These are phyloP conservation scores for Spheniscus mendiculus DNA, from an alignment of 2,113 vertebrate species.

Conservation along the genomic window DNA sequence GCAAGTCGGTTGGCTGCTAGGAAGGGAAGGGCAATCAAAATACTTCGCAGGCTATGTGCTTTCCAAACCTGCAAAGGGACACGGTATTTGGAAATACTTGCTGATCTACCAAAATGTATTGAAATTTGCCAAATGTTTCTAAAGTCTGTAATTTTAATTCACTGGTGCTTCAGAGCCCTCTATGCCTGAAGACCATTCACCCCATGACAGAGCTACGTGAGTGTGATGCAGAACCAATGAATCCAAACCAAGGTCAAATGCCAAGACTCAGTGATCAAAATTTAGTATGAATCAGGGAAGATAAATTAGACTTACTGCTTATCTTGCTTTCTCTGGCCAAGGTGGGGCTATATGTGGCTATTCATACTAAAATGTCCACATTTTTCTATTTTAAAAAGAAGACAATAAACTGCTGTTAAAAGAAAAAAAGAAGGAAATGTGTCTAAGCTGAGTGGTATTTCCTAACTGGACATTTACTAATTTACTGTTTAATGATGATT, in stretches of 20 bases:
- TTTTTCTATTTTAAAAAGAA: neutral
- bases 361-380: neutral
- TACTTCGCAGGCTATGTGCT: neutral
- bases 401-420: neutral
- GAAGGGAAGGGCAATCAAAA: neutral
- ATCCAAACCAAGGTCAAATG: neutral
- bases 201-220: neutral
- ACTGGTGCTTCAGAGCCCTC: neutral
- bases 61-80: neutral
- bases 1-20: accelerated
- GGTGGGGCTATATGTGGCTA: neutral
- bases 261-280: neutral
- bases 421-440: neutral
- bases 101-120: neutral
- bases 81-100: neutral
- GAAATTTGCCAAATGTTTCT: neutral
- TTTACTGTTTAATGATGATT: neutral
- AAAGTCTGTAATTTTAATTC: neutral
- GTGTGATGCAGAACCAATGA: neutral
- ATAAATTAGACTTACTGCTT: neutral
- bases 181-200: neutral
- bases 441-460: neutral
- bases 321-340: neutral
- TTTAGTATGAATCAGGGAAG: neutral
- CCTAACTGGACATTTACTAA: neutral